Percentiles rank a stretch among this genome's conserved stretches.
phyloP scores from a whole-genome alignment of 1,140 invertebrate species.

The Alviniconcha marisindica region DNA sequence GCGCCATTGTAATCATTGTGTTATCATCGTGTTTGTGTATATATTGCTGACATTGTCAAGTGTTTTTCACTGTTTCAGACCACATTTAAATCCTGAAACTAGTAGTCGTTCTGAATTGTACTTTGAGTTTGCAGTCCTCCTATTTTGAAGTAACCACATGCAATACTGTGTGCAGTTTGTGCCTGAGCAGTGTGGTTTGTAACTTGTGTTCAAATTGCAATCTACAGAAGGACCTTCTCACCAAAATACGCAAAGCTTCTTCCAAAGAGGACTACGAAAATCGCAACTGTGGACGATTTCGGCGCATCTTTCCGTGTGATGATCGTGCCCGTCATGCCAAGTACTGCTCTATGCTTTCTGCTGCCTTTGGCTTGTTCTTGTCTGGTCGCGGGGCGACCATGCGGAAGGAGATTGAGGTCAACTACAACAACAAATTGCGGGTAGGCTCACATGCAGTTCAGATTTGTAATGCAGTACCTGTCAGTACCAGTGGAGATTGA shows the following conservation, averaged over 20 bases:
- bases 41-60: no score
- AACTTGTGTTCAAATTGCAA: neutral
- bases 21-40: no score
- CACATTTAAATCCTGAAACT: no score
- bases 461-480: no score
- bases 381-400: constrained; percentile 64
- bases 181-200: neutral
- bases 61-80: no score
- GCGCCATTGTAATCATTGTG: no score
- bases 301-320: constrained; percentile 74
- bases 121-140: no score
- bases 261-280: constrained; percentile 74
- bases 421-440: constrained; percentile 71
- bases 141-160: no score
- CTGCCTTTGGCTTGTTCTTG: constrained; percentile 65
- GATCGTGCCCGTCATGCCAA: constrained; percentile 68
- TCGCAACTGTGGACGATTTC: constrained; percentile 72
- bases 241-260: constrained; percentile 65
- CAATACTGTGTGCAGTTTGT: no score
- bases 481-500: no score
- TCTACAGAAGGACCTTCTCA: constrained; percentile 72
- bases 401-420: constrained; percentile 72
- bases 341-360: constrained; percentile 64
- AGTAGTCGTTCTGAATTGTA: no score
- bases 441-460: no score